phyloP scores from a whole-genome alignment of 2,888 invertebrate genomes.

The Silvanus unidentatus region DNA sequence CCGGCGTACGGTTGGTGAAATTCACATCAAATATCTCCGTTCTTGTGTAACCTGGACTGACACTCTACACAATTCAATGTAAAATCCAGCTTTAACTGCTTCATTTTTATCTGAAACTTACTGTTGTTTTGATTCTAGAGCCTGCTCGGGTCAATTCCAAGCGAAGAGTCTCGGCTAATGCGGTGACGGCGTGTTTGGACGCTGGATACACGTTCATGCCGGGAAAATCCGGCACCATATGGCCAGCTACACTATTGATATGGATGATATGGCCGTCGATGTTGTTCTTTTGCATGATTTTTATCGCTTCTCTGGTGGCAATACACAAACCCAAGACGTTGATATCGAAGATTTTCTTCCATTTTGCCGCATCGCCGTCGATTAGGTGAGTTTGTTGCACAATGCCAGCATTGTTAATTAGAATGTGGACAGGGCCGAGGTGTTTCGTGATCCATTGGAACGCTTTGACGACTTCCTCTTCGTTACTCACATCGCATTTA shows the following conservation, averaged over 20 bases:
- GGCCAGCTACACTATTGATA: background rate
- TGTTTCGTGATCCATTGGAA: too few relatives aligned
- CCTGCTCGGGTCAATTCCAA: background rate
- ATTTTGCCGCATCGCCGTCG: too few relatives aligned
- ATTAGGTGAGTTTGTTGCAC: too few relatives aligned
- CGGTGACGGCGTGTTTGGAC: background rate
- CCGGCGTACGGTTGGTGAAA: background rate
- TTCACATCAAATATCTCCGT: background rate
- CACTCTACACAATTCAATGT: background rate
- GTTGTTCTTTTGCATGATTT: background rate
- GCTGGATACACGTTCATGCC: background rate
- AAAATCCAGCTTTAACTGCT: background rate
- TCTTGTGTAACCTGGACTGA: background rate
- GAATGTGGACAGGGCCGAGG: too few relatives aligned
- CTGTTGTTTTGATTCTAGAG: background rate
- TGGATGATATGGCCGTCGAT: background rate
- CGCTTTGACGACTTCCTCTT: too few relatives aligned
- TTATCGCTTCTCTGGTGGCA: background rate
- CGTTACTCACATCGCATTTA: too few relatives aligned
- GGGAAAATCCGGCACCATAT: background rate
- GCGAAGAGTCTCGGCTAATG: background rate
- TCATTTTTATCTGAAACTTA: too few relatives aligned
- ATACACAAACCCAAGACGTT: too few relatives aligned
- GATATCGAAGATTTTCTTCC: too few relatives aligned
- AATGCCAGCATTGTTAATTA: too few relatives aligned